A percentile compares a stretch with the other conserved stretches of the same genome.
Conservation (phyloP, 1,140 invertebrate genomes). For the Pinna nobilis region DNA sequence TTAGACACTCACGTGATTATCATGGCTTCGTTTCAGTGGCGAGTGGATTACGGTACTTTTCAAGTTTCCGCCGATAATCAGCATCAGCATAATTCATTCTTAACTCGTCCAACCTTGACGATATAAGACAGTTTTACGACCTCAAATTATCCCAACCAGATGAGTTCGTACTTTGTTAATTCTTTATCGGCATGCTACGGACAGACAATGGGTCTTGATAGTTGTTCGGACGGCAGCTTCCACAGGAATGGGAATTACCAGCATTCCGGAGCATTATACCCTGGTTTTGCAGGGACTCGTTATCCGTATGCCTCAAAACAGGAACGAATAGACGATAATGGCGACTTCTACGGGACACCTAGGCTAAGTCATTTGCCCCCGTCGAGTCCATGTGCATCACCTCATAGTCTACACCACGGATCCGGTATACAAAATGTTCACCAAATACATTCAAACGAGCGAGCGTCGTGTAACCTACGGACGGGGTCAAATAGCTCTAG, state of each 20-base stretch:
- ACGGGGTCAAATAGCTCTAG: conserved; percentile 53
- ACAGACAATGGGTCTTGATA: conserved; percentile 62
- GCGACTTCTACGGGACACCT: conserved; percentile 60
- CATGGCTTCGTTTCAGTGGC: conserved; percentile 52
- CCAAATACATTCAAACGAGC: conserved; percentile 47
- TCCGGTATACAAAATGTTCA: conserved; percentile 54
- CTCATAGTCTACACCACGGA: conserved; percentile 49
- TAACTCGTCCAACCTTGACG: conserved; percentile 52
- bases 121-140: conserved; percentile 65
- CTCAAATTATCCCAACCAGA: conserved; percentile 56
- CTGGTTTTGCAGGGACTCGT: conserved; percentile 54
- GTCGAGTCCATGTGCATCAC: conserved; percentile 59
- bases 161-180: conserved; percentile 73
- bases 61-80: conserved; percentile 32
- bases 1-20: conserved; percentile 41
- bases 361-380: conserved; percentile 64
- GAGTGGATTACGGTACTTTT: conserved; percentile 29
- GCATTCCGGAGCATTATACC: conserved; percentile 57
- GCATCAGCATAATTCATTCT: conserved; percentile 64
- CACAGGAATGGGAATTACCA: conserved; percentile 61
- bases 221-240: conserved; percentile 60
- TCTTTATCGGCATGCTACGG: conserved; percentile 70
- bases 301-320: conserved; percentile 58
- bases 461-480: conserved; percentile 51
- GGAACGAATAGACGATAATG: conserved; percentile 55